Evolutionary conservation across 2,888 invertebrate genomes (phyloP).

Genomic region (Trichopoda pennipes): DNA sequence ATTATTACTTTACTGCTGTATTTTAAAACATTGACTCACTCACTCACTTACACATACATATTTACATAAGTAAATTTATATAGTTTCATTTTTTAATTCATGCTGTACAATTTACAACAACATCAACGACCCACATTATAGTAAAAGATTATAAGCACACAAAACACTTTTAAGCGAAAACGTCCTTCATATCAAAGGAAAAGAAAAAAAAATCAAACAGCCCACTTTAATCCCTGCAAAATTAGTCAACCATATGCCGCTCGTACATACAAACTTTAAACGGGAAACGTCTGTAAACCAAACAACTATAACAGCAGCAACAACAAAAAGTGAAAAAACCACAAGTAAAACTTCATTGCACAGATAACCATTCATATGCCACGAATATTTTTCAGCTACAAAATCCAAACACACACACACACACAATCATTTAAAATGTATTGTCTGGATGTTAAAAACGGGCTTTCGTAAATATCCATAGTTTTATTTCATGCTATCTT

Average conservation of each 20-base stretch:
- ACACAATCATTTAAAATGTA: conserved; percentile 24
- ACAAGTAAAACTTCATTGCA: conserved; percentile 59
- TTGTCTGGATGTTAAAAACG: conserved; percentile 49
- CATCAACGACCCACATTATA: conserved; percentile 60
- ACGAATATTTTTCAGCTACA: conserved; percentile 13
- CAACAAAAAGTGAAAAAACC: conserved; percentile 33
- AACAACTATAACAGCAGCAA: neutral
- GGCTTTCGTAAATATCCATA: neutral
- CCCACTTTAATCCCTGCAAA: conserved; percentile 45
- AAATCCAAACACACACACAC: conserved; percentile 1
- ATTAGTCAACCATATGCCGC: conserved; percentile 62
- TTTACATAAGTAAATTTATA: conserved; percentile 40
- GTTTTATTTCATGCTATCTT: neutral
- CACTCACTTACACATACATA: too few relatives aligned
- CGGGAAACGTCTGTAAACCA: conserved; percentile 19
- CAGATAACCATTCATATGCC: conserved; percentile 51
- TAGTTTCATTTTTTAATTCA: conserved; percentile 27
- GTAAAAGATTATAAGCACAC: conserved; percentile 17
- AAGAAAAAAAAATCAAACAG: conserved; percentile 34
- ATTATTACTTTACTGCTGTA: conserved; percentile 58
- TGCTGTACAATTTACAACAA: conserved; percentile 55
- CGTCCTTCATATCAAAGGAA: conserved; percentile 46
- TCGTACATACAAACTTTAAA: conserved; percentile 14
- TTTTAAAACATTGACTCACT: conserved; percentile 36
- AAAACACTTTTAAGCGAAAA: conserved; percentile 40